These are phyloP conservation scores for Archocentrus centrarchus DNA, from an alignment of 2,113 vertebrate genomes.

Conservation along the genomic window DNA sequence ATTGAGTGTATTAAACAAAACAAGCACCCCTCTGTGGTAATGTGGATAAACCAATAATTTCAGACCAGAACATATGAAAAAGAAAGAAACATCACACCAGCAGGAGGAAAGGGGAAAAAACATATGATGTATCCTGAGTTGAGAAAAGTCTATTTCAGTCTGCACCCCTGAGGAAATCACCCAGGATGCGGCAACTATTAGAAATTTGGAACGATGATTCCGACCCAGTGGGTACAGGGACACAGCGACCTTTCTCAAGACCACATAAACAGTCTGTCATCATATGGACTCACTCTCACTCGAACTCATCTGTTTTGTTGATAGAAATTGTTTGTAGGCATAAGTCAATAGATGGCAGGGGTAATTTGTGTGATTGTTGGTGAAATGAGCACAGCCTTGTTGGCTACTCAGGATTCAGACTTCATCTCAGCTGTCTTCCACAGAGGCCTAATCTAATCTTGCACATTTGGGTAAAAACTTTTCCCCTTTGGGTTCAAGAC, in stretches of 20 bases:
- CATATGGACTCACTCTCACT: neutral
- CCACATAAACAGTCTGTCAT: conserved; percentile 15
- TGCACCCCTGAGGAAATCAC: conserved; percentile 71
- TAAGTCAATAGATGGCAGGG: conserved; percentile 15
- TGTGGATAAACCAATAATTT: neutral
- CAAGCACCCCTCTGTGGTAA: neutral
- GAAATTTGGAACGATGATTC: conserved; percentile 69
- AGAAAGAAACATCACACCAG: neutral
- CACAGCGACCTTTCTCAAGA: conserved; percentile 56
- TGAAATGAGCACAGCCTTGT: conserved; percentile 14
- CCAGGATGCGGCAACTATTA: conserved; percentile 48
- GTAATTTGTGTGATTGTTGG: conserved; percentile 9
- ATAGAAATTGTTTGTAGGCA: conserved; percentile 19
- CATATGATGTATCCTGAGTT: conserved; percentile 22
- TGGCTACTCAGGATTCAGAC: neutral
- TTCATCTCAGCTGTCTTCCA: neutral
- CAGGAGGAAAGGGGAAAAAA: neutral
- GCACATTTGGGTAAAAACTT: conserved; percentile 2
- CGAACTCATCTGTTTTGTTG: conserved; percentile 5
- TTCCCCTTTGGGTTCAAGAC: neutral
- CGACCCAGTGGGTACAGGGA: conserved; percentile 53
- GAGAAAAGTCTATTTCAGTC: conserved; percentile 63
- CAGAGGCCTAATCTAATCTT: neutral
- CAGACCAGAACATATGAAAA: neutral
- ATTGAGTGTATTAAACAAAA: neutral